phyloP scores from a whole-genome alignment of 2,888 invertebrate species.

The Lysandra coridon region DNA sequence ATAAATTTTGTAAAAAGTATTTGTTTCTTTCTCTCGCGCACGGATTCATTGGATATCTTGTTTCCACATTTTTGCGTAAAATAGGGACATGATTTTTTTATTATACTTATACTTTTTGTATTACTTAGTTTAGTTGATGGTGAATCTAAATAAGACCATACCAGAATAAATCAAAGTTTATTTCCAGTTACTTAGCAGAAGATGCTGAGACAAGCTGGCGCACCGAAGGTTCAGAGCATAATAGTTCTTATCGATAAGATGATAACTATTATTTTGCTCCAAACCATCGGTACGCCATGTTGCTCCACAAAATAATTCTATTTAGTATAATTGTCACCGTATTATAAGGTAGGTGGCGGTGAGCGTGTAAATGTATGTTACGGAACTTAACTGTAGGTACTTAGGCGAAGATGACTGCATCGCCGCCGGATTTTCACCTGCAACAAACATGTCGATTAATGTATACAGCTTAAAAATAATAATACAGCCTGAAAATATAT shows the following conservation, averaged over 20 bases:
- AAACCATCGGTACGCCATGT: background rate
- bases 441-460: slow-evolving; percentile 47
- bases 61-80: too few species aligned
- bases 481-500: too few species aligned
- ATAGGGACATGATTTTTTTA: too few species aligned
- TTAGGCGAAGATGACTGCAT: slow-evolving; percentile 85
- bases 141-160: background rate
- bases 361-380: slow-evolving; percentile 53
- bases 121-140: background rate
- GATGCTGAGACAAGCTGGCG: background rate
- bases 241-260: background rate
- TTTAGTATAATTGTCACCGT: slow-evolving; percentile 64
- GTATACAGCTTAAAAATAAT: too few species aligned
- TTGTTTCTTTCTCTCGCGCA: too few species aligned
- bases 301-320: background rate
- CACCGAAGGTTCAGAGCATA: background rate
- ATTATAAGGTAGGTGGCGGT: slow-evolving; percentile 52
- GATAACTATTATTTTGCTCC: background rate
- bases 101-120: too few species aligned
- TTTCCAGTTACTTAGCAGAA: background rate
- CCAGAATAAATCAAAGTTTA: slow-evolving; percentile 26
- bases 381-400: slow-evolving; percentile 54
- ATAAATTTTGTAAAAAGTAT: too few species aligned
- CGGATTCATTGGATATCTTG: too few species aligned
- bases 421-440: slow-evolving; percentile 91